Percentiles rank a stretch among this genome's conserved stretches.
Evolutionary conservation across 2,797 vertebrate genomes (phyloP).

Genomic region (Macroramphosus scolopax): DNA sequence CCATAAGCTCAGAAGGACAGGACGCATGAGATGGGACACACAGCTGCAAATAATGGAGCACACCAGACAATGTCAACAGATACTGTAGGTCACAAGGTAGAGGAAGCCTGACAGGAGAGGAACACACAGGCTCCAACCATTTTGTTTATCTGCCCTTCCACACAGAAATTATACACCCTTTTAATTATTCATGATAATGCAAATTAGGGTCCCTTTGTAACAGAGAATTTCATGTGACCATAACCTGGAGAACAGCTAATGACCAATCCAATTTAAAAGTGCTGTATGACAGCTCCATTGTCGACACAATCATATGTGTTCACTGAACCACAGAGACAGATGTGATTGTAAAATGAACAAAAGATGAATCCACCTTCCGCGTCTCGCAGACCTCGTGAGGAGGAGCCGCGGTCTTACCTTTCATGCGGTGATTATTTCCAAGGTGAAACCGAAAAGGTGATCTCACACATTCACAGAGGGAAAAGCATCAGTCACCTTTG

Average conservation of each 20-base stretch:
- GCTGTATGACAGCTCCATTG: slow-evolving; percentile 22
- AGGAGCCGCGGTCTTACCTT: slow-evolving; percentile 67
- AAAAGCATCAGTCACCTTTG: slow-evolving; percentile 16
- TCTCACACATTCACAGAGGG: slow-evolving; percentile 17
- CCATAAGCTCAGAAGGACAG: not conserved
- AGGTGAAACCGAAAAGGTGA: slow-evolving; percentile 69
- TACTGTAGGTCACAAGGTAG: slow-evolving; percentile 40
- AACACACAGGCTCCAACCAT: slow-evolving; percentile 43
- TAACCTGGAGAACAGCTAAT: slow-evolving; percentile 1
- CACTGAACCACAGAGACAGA: no score
- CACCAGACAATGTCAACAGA: slow-evolving; percentile 55
- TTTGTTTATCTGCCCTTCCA: slow-evolving; percentile 46
- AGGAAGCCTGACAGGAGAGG: slow-evolving; percentile 20
- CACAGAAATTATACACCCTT: slow-evolving; percentile 53
- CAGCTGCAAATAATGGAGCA: slow-evolving; percentile 30
- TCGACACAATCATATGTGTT: no score
- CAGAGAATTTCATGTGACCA: slow-evolving; percentile 24
- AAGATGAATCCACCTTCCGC: no score
- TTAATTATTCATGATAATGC: slow-evolving; percentile 63
- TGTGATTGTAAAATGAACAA: no score
- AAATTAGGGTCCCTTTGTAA: slow-evolving; percentile 27
- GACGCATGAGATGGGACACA: slow-evolving; percentile 2
- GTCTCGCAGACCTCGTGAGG: no score
- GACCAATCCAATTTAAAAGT: slow-evolving; percentile 31
- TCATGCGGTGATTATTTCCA: slow-evolving; percentile 42